Evolutionary conservation across 2,797 vertebrate species (phyloP).

Genomic region (Epinephelus coioides): DNA sequence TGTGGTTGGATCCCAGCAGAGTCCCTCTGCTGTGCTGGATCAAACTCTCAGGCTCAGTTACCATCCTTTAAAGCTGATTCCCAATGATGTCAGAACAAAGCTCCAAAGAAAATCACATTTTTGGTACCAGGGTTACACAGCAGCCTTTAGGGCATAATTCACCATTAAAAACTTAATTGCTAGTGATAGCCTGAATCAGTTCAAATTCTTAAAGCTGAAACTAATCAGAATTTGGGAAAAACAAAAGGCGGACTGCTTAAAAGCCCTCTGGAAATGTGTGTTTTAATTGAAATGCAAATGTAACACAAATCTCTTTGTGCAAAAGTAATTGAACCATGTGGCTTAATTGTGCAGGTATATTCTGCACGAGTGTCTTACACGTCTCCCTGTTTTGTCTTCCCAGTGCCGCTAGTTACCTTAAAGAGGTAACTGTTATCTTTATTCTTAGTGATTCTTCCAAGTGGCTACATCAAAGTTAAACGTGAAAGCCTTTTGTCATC

Average conservation of each 20-base stretch:
- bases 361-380: background rate
- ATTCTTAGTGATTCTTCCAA: background rate
- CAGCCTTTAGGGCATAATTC: background rate
- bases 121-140: background rate
- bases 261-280: background rate
- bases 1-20: conserved; percentile 46
- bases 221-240: conserved; percentile 20
- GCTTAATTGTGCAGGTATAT: background rate
- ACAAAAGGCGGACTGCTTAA: background rate
- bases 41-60: conserved; percentile 21
- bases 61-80: conserved; percentile 25
- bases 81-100: conserved; percentile 38
- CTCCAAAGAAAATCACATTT: conserved; percentile 21
- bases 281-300: conserved; percentile 1
- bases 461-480: background rate
- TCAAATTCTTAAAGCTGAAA: conserved; percentile 3
- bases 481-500: background rate
- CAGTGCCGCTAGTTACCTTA: background rate
- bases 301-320: background rate
- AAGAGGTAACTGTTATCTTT: background rate
- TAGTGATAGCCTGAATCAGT: background rate
- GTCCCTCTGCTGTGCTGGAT: conserved; percentile 16
- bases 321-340: background rate
- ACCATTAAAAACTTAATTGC: conserved; percentile 15
- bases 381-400: background rate